These are phyloP conservation scores for Heliconius melpomene DNA, from an alignment of 1,140 invertebrate genomes.

Conservation along the genomic window DNA sequence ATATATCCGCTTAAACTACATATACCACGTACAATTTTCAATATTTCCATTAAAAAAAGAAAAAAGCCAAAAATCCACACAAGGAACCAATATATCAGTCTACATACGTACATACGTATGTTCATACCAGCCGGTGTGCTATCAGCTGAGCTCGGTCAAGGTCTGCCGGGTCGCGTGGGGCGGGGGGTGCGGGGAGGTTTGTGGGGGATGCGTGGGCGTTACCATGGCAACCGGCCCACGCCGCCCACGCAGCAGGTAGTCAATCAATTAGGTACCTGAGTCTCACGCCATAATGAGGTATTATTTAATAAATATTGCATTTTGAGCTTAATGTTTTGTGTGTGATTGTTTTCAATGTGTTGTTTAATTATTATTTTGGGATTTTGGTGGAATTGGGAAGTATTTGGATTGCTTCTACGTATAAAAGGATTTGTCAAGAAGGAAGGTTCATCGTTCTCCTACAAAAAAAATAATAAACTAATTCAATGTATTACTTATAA, in stretches of 20 bases:
- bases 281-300: conserved; percentile 57
- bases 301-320: conserved; percentile 47
- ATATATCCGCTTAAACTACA: background rate
- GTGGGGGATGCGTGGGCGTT: conserved; percentile 59
- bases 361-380: background rate
- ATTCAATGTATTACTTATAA: no score
- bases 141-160: conserved; percentile 71
- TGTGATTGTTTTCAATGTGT: background rate
- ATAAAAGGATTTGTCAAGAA: no score
- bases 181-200: background rate
- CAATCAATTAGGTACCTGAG: conserved; percentile 71
- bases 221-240: conserved; percentile 74
- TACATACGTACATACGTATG: background rate
- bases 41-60: background rate
- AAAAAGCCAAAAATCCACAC: background rate
- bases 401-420: background rate
- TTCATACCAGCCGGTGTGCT: conserved; percentile 23
- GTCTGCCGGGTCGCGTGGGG: conserved; percentile 63
- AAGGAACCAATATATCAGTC: background rate
- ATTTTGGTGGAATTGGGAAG: background rate
- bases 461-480: no score
- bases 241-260: conserved; percentile 69
- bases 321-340: background rate
- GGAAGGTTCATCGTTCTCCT: no score
- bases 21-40: background rate